Evolutionary conservation across 2,113 vertebrate species (phyloP).

Genomic region (Lepisosteus osseus): DNA sequence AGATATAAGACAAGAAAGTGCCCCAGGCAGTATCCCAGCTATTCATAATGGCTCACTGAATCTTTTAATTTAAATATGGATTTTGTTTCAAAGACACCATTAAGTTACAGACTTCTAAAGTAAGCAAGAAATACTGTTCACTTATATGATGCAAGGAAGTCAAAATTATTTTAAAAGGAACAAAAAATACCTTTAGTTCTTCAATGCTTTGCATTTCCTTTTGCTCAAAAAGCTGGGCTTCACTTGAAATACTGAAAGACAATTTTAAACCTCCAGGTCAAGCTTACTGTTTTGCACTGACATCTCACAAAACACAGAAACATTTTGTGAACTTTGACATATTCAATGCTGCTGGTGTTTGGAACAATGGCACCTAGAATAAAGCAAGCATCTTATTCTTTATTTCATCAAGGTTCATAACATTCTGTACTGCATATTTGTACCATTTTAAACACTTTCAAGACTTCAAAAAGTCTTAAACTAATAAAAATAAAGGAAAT

Average conservation of each 20-base stretch:
- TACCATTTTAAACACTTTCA: no score
- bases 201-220: constrained; percentile 1
- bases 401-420: no score
- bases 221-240: constrained; percentile 23
- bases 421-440: no score
- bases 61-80: background rate
- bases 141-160: no score
- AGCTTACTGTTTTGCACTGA: background rate
- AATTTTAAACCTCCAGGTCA: background rate
- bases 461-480: no score
- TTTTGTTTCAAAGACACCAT: background rate
- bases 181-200: constrained; percentile 42
- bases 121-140: no score
- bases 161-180: no score
- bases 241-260: constrained; percentile 30
- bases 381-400: no score
- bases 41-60: constrained; percentile 9
- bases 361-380: no score
- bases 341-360: background rate
- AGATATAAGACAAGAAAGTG: constrained; percentile 55
- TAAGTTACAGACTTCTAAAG: background rate
- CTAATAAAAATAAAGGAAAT: no score
- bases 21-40: constrained; percentile 36
- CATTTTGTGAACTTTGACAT: background rate
- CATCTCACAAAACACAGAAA: background rate